Evolutionary conservation across 1,140 invertebrate genomes (phyloP), one percentile per base, ranked within the genome.

Genomic region (Nomia melanderi): DNA sequence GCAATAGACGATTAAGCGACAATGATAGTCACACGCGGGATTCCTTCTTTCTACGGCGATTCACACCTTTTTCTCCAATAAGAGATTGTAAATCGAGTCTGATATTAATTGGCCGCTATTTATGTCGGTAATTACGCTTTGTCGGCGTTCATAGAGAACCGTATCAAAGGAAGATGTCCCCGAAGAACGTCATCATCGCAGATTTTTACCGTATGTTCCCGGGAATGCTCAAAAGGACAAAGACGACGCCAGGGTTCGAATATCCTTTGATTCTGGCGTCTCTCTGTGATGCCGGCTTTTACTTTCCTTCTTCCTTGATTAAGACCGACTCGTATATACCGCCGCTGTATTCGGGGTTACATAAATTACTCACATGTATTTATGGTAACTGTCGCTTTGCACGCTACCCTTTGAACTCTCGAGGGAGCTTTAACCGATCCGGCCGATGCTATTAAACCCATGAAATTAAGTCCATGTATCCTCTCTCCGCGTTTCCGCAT

Each of bases 311-410:
- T 41, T 33, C 36, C 57, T 79, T 79, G 70, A 83, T 83, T 72
- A 79, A 83, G 66, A 76, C 79, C 65, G 62, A 79, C 77, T 74
- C n/a, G 47, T 53, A 60, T 59, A 50, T 65, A 29, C 78, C 44
- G 12, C 44, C 50, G 33, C 36, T 54, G 41, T 76, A 44, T 50
- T 33, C 63, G 67, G 11, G 57, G 53, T 65, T 79, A 44, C 47
- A 50, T 83, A 83, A 83, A 83, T 83, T 83, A 83, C 70, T 25
- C 25, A 70, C 36, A 75, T 70, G 54, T 83, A 83, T 83, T 83
- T 83, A 83, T 83, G 81, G 77, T 79, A 83, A 75, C 54, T 29
- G 56, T 79, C 70, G 70, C 9, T 50, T 66, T 27, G 66, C 71
- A 83, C 81, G 81, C 66, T 66, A 83, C 33, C 41, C 71, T 83